Conservation (phyloP, 2,888 invertebrate species). For the Amblyteles armatorius region DNA sequence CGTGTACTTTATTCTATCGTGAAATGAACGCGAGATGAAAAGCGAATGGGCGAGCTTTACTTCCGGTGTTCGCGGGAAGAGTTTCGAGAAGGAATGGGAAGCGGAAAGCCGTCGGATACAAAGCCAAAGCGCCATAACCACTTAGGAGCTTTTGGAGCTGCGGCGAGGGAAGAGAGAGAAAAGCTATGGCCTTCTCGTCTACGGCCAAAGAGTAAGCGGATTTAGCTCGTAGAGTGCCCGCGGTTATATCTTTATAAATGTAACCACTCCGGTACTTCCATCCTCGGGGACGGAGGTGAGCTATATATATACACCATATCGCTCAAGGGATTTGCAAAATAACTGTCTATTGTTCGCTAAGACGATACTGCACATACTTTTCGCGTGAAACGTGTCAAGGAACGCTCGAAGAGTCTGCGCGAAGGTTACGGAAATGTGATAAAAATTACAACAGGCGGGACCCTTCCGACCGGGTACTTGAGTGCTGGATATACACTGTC, state of each 20-base stretch:
- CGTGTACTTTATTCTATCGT: slow-evolving; percentile 52
- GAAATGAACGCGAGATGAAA: slow-evolving; percentile 57
- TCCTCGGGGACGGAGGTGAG: slow-evolving; percentile 19
- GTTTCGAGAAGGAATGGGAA: slow-evolving; percentile 51
- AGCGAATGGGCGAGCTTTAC: slow-evolving; percentile 72
- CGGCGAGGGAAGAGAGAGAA: slow-evolving; percentile 68
- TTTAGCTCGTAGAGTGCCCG: slow-evolving; percentile 80
- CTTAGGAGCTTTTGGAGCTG: slow-evolving; percentile 79
- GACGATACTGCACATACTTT: slow-evolving; percentile 60
- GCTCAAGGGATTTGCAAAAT: slow-evolving; percentile 81
- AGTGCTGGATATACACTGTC: slow-evolving; percentile 2
- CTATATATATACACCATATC: slow-evolving; percentile 70
- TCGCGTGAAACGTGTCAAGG: slow-evolving; percentile 54
- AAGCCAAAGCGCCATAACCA: slow-evolving; percentile 83
- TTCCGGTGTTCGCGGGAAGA: slow-evolving; percentile 71
- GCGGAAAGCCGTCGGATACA: slow-evolving; percentile 76
- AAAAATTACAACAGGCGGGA: slow-evolving; percentile 39
- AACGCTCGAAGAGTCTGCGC: slow-evolving; percentile 48
- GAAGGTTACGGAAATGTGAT: slow-evolving; percentile 43
- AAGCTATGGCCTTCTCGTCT: slow-evolving; percentile 76
- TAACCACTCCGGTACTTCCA: slow-evolving; percentile 79
- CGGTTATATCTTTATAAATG: slow-evolving; percentile 85
- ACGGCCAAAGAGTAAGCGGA: slow-evolving; percentile 80
- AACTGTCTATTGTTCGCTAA: slow-evolving; percentile 67
- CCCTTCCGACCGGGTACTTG: neutral